Evolutionary conservation across 2,888 invertebrate genomes (phyloP).

Genomic region (Agonopterix arenella): DNA sequence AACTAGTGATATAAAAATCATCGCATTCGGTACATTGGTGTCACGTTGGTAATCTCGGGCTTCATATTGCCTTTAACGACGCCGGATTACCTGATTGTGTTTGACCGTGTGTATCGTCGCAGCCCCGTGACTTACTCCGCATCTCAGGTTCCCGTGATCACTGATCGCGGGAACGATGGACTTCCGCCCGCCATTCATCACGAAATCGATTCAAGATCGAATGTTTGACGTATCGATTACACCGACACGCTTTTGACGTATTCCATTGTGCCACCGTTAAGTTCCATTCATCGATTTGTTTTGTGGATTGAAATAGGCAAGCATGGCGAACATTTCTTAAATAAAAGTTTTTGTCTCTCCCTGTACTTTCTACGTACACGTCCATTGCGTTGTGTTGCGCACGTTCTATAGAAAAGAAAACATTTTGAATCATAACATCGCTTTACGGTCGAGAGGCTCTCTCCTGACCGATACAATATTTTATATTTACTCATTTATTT

Average conservation of each 20-base stretch:
- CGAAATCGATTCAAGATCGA: slow-evolving; percentile 62
- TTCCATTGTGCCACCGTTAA: slow-evolving; percentile 34
- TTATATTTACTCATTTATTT: slow-evolving; percentile 66
- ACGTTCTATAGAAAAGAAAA: slow-evolving; percentile 25
- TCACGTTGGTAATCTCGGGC: too few relatives aligned
- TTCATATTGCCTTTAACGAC: too few relatives aligned
- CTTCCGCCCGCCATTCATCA: slow-evolving; percentile 69
- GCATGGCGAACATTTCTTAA: slow-evolving; percentile 7
- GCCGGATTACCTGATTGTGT: background rate
- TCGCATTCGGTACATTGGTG: too few relatives aligned
- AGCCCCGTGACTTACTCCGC: slow-evolving; percentile 24
- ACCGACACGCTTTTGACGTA: slow-evolving; percentile 37
- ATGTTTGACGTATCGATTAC: slow-evolving; percentile 66
- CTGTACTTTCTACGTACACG: slow-evolving; percentile 10
- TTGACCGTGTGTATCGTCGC: slow-evolving; percentile 3
- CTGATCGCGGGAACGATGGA: slow-evolving; percentile 32
- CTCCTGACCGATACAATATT: slow-evolving; percentile 39
- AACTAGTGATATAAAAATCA: too few relatives aligned
- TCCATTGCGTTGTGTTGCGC: slow-evolving; percentile 4
- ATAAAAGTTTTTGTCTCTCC: slow-evolving; percentile 6
- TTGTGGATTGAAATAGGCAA: slow-evolving; percentile 8
- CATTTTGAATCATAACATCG: slow-evolving; percentile 39
- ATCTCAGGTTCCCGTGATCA: slow-evolving; percentile 20
- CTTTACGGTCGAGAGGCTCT: slow-evolving; percentile 28
- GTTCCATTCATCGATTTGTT: slow-evolving; percentile 20